Evolutionary conservation across 2,797 vertebrate species (phyloP).

Genomic region (Mergus octosetaceus): DNA sequence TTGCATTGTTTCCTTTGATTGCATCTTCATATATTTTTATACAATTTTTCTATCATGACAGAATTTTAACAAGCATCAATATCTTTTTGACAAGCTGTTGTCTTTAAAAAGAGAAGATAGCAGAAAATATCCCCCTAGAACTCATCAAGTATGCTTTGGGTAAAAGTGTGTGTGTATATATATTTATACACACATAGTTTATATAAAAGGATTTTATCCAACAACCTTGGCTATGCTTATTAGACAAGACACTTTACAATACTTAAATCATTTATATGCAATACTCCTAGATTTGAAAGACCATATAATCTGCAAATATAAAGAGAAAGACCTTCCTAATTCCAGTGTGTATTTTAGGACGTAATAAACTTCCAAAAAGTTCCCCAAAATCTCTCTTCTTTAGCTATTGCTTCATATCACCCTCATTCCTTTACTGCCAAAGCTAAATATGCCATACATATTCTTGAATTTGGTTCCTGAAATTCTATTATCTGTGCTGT

Average conservation of each 20-base stretch:
- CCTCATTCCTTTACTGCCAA: neutral
- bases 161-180: too few relatives aligned
- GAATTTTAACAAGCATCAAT: neutral
- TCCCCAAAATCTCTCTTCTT: fast-evolving
- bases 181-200: neutral
- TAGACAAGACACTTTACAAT: neutral
- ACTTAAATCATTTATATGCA: neutral
- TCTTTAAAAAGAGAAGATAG: neutral
- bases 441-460: neutral
- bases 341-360: neutral
- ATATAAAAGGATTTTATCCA: neutral
- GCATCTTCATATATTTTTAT: neutral
- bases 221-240: neutral
- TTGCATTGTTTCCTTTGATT: neutral
- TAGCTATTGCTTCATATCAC: neutral
- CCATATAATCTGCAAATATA: neutral
- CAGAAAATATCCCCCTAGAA: neutral
- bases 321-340: neutral
- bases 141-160: neutral
- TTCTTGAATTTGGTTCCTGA: neutral
- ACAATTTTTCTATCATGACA: neutral
- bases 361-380: neutral
- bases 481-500: neutral
- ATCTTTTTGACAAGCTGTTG: neutral
- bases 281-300: neutral